Evolutionary conservation across 1,140 invertebrate species (phyloP).

Genomic region (Pygmarrhopalites habei): DNA sequence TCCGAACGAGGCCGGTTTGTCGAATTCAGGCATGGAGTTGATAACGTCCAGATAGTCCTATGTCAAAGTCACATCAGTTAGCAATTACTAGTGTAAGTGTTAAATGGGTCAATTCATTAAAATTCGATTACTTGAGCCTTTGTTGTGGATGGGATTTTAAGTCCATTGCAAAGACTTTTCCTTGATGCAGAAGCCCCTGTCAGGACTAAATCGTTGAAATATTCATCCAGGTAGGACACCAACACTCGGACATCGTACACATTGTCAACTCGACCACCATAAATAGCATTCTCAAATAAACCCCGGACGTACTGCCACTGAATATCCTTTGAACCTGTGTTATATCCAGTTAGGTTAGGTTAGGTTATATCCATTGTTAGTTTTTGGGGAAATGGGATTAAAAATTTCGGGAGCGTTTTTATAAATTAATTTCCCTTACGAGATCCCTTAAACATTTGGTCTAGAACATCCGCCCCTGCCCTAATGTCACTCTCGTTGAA

Average conservation of each 20-base stretch:
- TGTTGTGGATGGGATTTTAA: constrained; percentile 49
- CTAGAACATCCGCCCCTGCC: constrained; percentile 60
- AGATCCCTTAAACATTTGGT: constrained; percentile 33
- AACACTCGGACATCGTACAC: constrained; percentile 66
- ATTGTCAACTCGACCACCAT: constrained; percentile 82
- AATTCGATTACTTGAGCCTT: constrained; percentile 45
- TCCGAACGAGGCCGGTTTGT: constrained; percentile 65
- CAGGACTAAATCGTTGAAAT: constrained; percentile 56
- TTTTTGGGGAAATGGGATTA: not conserved
- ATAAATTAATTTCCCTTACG: constrained; percentile 22
- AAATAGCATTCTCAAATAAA: constrained; percentile 71
- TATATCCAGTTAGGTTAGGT: too few species aligned
- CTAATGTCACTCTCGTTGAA: constrained; percentile 77
- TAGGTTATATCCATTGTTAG: too few species aligned
- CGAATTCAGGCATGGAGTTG: constrained; percentile 57
- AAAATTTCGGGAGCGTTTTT: too few species aligned
- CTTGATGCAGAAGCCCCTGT: constrained; percentile 48
- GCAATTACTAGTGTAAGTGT: not conserved
- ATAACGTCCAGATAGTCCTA: constrained; percentile 58
- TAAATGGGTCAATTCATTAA: not conserved
- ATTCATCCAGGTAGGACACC: constrained; percentile 62
- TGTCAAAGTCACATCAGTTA: not conserved
- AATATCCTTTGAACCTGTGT: constrained; percentile 41
- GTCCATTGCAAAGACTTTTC: constrained; percentile 49
- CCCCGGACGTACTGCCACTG: constrained; percentile 75